Percentiles rank a stretch among this genome's conserved stretches.
Evolutionary conservation across 2,888 invertebrate genomes (phyloP).

Genomic region (Eurytoma adleriae): DNA sequence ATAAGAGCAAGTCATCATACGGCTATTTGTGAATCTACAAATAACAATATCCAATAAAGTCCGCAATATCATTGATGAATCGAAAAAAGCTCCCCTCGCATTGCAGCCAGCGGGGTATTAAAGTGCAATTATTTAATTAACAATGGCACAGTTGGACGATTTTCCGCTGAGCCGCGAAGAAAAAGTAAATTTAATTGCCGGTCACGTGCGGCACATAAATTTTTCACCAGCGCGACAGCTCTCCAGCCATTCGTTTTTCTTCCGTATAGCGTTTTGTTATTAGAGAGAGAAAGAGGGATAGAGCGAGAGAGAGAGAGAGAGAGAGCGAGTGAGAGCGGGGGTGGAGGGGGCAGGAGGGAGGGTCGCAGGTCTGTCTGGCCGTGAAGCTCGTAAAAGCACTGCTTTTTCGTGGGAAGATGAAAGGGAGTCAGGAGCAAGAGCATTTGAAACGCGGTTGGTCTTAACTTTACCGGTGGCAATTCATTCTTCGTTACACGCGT

Average conservation of each 20-base stretch:
- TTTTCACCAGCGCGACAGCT: constrained; percentile 30
- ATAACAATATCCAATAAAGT: no score
- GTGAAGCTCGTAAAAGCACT: constrained; percentile 44
- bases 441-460: constrained; percentile 42
- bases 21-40: no score
- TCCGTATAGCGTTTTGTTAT: constrained; percentile 14
- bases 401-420: constrained; percentile 33
- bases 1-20: no score
- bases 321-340: neutral
- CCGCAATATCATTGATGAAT: no score
- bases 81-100: no score
- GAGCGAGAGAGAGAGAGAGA: neutral
- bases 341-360: neutral
- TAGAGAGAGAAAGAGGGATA: neutral
- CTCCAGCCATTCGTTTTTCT: neutral
- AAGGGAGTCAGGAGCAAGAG: constrained; percentile 17
- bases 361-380: neutral
- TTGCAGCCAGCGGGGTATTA: no score
- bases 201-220: constrained; percentile 33
- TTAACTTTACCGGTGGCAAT: constrained; percentile 45
- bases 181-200: constrained; percentile 36
- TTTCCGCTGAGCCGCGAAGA: neutral
- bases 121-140: constrained; percentile 45
- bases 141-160: constrained; percentile 23
- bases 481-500: constrained; percentile 39